Evolutionary conservation across 2,113 vertebrate genomes (phyloP), one percentile per base, ranked within the genome.

Genomic region (Bothrops jararaca): DNA sequence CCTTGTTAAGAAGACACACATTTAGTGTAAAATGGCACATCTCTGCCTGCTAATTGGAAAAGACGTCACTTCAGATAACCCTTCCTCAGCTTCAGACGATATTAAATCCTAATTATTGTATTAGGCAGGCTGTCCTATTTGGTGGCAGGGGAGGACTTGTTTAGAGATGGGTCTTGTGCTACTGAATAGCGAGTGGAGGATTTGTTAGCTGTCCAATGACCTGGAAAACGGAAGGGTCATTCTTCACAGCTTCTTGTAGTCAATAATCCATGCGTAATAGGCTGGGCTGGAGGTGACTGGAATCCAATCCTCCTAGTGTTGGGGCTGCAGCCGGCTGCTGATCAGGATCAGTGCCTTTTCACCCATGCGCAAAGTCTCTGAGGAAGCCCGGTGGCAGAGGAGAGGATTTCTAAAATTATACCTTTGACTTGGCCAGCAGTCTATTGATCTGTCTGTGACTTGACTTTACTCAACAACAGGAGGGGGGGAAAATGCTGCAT

Each of bases 171-270:
- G 13, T 53, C 3, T 52, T 23, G 11, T 42, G 39, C 86, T 93
- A 93, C 93, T 74, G 56, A 86, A 89, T 93, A 91, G 92, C 93
- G 91, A 50, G 10, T 4, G 52, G 91, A 93, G 34, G 48, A 80
- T 54, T 93, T 39, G 12, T 50, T 85, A 22, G 64, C 53, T 3
- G 48, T 22, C 89, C 94, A 60, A 0, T 85, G 88, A 91, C n/a
- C n/a, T 8, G 91, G 89, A 93, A 94, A 60, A 92, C 56, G 34
- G 57, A 50, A 1, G 53, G 88, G 56, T 64, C 93, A 91, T 87
- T 89, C 50, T 52, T 69, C 57, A 92, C n/a, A 57, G 52, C 1
- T 92, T 88, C n/a, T 89, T 87, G 23, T 0, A 50, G 0, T 87
- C 80, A 90, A 39, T 23, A 91, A 91, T 13, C 92, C n/a, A 6